Conservation (phyloP, 2,797 vertebrate genomes). For the Paramormyrops hopkinsi region DNA sequence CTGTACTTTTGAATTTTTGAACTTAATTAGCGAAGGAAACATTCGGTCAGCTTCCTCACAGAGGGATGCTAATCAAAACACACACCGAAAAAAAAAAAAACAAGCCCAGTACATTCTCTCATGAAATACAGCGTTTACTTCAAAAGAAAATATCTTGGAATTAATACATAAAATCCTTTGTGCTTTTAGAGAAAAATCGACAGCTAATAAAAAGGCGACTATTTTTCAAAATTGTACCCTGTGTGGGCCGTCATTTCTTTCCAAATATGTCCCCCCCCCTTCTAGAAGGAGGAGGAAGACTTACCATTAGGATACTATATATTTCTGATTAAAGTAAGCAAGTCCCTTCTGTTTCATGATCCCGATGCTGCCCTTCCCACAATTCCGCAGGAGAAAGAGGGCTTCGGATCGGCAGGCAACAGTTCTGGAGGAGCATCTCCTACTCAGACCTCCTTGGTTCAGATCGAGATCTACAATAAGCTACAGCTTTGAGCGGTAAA, state of each 20-base stretch:
- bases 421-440: background rate
- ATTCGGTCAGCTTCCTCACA: background rate
- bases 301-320: background rate
- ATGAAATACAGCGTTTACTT: background rate
- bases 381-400: background rate
- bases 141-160: conserved; percentile 4
- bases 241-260: background rate
- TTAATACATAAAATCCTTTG: background rate
- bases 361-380: background rate
- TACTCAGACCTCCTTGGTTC: background rate
- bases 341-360: background rate
- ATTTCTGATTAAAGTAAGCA: background rate
- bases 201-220: background rate
- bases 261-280: background rate
- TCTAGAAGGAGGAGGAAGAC: background rate
- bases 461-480: conserved; percentile 14
- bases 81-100: background rate
- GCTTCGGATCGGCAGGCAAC: background rate
- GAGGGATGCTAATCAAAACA: conserved; percentile 2
- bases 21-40: conserved; percentile 5
- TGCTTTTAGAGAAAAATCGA: background rate
- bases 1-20: background rate
- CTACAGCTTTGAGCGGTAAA: background rate
- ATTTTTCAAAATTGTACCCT: background rate
- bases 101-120: background rate